Base-by-base conservation (phyloP, 2,888 invertebrate species). In the Eupithecia dodoneata region DNA sequence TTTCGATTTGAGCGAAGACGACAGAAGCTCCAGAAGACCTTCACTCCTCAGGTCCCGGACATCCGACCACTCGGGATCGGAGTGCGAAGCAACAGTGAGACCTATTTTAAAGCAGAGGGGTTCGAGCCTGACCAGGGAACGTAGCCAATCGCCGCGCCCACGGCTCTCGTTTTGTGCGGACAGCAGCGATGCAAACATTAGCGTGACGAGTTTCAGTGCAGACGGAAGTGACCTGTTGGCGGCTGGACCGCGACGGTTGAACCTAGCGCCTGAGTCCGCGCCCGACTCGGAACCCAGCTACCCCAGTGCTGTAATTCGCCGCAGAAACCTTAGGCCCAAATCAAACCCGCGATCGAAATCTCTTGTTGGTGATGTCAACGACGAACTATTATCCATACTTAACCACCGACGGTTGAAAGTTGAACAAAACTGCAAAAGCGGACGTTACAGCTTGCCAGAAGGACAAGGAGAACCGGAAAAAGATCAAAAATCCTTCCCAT, bases 51-150 rank as follows among this genome's bases (percentile, higher is more conserved):
- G 95, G 84, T 96, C 95, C 83, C 93, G 96, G 82, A 93, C 95
- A 81, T 94, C 95, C 45, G 95, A 95, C 82, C 95, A 96, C 84
- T 95, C 95, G 77, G 94, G 95, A 83, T 95, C 96, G 76, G 96
- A 96, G 85, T 95, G 95, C 81, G 96, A 96, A 83, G 91, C 95
- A 80, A 95, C 96, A 76, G 94, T 96, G 75, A 96, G 94, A 90
- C 96, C 97, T 83, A 97, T 97, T 91, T 92, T 97, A 85, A 97
- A 97, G 89, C 96, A 96, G 87, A 93, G 95, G 82, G 94, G 94
- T 86, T 95, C 96, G 79, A 96, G 96, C 87, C 96, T 96, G 82
- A 94, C 95, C 82, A 95, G 95, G 92, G 95, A 95, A 92, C 95
- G 95, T 84, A 95, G 95, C 92, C 96, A 96, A 91, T 96, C 96